Percentiles rank a stretch among this genome's conserved stretches.
These are phyloP conservation scores for Azemiops feae DNA, from an alignment of 2,113 vertebrate species.

Conservation along the genomic window DNA sequence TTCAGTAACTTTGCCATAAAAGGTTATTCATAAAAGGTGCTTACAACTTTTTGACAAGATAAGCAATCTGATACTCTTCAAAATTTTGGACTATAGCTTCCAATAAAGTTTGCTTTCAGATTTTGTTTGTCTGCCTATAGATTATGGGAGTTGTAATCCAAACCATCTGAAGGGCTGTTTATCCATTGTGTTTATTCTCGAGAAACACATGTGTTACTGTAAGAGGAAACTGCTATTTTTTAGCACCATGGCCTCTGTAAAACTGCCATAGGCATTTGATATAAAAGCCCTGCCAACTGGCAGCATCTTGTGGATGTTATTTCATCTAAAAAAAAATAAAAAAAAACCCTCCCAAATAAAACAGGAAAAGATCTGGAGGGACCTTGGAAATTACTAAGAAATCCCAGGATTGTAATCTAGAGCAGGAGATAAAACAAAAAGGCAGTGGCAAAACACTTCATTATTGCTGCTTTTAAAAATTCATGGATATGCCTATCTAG, in stretches of 20 bases:
- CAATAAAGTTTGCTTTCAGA: not conserved
- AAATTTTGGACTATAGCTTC: not conserved
- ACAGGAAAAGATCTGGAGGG: not conserved
- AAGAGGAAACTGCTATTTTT: not conserved
- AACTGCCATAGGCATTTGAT: not conserved
- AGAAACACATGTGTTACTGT: not conserved
- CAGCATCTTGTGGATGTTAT: not conserved
- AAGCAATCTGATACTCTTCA: not conserved
- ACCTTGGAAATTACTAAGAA: not conserved
- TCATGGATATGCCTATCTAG: not conserved
- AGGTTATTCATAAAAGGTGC: not conserved
- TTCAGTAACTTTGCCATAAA: conserved; percentile 7
- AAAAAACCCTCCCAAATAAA: not conserved
- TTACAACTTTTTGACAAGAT: not conserved
- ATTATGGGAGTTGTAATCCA: not conserved
- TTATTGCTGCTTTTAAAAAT: not conserved
- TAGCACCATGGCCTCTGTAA: not conserved
- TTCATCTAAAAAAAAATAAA: not conserved
- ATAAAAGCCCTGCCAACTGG: not conserved
- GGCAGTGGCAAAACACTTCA: not conserved
- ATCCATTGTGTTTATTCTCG: not conserved
- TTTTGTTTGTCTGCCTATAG: not conserved
- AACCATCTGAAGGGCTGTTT: not conserved
- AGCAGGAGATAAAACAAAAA: not conserved
- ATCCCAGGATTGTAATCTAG: not conserved